Base-by-base conservation (phyloP, 1,140 invertebrate species). In the Hestina assimilis region DNA sequence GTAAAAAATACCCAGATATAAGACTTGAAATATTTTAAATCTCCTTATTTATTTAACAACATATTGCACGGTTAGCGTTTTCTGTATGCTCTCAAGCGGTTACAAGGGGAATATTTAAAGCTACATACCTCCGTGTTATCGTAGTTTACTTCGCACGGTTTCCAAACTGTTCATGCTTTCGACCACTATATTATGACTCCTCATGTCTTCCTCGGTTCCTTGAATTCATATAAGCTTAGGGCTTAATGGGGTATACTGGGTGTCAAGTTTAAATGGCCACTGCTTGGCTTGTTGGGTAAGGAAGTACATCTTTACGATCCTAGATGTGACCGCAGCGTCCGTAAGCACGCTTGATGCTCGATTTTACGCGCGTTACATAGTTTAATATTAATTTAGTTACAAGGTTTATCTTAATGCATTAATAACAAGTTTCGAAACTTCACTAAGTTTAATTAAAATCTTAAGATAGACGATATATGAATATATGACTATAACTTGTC, bases 61-160 rank as follows among this genome's bases (percentile, higher is more conserved):
- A 12, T 33, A 47, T 47, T n/a, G n/a, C 24, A 8, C 31, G 20
- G 17, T 28, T 29, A 55, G 40, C 43, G 53, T 38, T 28, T 47
- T 47, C 43, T 47, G 31, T 24, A 12, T 50, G 50, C 12, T 31
- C 29, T 50, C 14, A 43, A 50, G 12, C 46, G 55, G 35, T 42
- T 58, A 58, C 24, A 65, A 61, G 55, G 62, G 63, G 62, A 68
- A 72, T 64, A 76, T 73, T 73, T 70, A 71, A 67, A 66, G 64
- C 66, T 67, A 53, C 70, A 67, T 75, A 66, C 66, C 61, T 67
- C 45, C 54, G 63, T 75, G 75, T 73, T 79, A 79, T 79, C 72
- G 48, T 73, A 71, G 76, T 79, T 81, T 83, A 83, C 81, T 79
- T 75, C 62, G 54, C 66, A 67, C 57, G 66, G 58, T 72, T 72